Evolutionary conservation across 2,113 vertebrate species (phyloP), one percentile per base, ranked within the genome.

Genomic region (Sprattus sprattus): DNA sequence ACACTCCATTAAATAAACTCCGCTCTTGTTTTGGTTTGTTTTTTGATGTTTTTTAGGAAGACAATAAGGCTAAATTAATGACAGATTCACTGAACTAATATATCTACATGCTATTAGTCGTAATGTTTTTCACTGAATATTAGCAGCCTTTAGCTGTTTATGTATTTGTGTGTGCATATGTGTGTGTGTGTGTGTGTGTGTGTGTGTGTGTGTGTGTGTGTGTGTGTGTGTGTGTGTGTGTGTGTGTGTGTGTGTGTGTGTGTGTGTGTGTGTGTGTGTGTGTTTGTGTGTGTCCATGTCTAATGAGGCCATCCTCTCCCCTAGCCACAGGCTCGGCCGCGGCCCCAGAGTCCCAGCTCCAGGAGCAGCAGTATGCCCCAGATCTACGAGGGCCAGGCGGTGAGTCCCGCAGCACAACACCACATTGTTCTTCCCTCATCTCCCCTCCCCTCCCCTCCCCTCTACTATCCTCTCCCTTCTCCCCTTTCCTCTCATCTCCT

Each of bases 381-480:
- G 67, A 86, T 84, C 54, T 86, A 90, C 83, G 85, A 81, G 15
- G 86, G 86, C 86, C 84, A 54, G 54, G 85, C 88, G 54, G 89
- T 90, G 86, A 89, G 89, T 78, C 25, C 32, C 15, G 13, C 80
- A 60, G 54, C 32, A 78, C 71, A 78, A 28, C 71, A 32, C 4
- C 71, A 78, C 28, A 78, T 32, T 67, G n/a, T 67, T 67, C 64
- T 67, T n/a, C 10, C n/a, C 25, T 28, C 9, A 2, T 28, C 57
- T 9, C 20, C 4, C 6, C 57, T n/a, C 57, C n/a, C 20, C 9
- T n/a, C 13, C 16, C 22, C 11, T 84, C 9, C 52, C 5, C 22
- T 7, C 4, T 5, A 6, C 60, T 28, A 22, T 1, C 1, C n/a
- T 67, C n/a, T 9, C n/a, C n/a, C 28, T 25, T 28, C 64, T 67